These are phyloP conservation scores for Cordilura impudica DNA, from an alignment of 2,888 invertebrate genomes.

Conservation along the genomic window DNA sequence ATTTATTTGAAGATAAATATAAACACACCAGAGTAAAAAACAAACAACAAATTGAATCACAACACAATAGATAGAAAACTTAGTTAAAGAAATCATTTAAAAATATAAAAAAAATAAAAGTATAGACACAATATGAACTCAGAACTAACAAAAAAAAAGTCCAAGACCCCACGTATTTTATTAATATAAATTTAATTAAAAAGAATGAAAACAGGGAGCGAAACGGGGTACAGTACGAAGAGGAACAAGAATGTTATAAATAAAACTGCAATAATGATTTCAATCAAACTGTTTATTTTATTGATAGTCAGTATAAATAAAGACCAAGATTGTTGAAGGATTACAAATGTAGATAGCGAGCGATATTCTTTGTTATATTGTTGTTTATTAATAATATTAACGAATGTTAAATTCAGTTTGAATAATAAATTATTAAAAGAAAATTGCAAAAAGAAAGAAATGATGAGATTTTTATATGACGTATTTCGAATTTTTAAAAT, in stretches of 20 bases:
- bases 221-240: neutral
- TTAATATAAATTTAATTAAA: neutral
- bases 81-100: neutral
- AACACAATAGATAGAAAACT: neutral
- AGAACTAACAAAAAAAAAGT: neutral
- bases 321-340: neutral
- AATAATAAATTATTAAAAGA: neutral
- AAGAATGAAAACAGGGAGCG: neutral
- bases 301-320: neutral
- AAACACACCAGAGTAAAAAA: neutral
- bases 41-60: neutral
- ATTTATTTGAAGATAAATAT: neutral
- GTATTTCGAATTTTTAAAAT: neutral
- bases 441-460: neutral
- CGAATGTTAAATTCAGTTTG: neutral
- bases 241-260: neutral
- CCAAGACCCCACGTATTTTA: neutral
- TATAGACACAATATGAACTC: neutral
- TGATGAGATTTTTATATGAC: neutral
- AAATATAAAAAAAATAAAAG: neutral
- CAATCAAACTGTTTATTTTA: neutral
- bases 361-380: neutral
- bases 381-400: neutral
- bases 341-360: neutral
- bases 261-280: neutral